phyloP scores from a whole-genome alignment of 2,113 vertebrate genomes.

The Montifringilla adamsi region DNA sequence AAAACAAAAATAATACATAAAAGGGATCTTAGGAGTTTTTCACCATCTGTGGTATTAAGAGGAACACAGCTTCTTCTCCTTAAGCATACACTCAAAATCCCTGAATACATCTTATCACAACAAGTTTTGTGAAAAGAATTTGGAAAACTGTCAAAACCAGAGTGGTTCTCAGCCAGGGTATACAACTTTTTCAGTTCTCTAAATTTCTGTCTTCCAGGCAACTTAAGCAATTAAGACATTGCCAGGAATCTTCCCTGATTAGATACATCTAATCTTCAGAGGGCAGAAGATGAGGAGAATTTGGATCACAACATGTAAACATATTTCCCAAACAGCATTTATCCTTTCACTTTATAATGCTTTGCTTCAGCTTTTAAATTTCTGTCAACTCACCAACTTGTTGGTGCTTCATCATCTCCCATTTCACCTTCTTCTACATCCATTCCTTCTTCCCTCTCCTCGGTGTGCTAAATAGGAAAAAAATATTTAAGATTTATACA shows the following conservation, averaged over 20 bases:
- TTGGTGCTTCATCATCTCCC: slow-evolving; percentile 94
- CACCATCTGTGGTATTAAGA: neutral
- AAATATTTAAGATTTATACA: neutral
- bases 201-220: neutral
- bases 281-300: neutral
- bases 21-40: neutral
- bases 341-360: neutral
- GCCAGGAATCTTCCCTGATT: neutral
- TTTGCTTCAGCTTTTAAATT: neutral
- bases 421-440: slow-evolving; percentile 98
- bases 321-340: neutral
- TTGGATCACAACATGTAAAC: neutral
- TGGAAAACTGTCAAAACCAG: neutral
- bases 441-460: slow-evolving; percentile 93
- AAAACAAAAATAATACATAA: neutral
- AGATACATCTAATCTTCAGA: neutral
- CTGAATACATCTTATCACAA: neutral
- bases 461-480: slow-evolving; percentile 75
- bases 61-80: neutral
- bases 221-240: neutral
- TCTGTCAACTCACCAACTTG: slow-evolving; percentile 81
- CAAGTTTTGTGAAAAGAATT: neutral
- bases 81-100: neutral
- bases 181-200: neutral
- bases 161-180: neutral